These are phyloP conservation scores for Pachyuromys duprasi DNA, from an alignment of 2,797 vertebrate genomes.

Conservation along the genomic window DNA sequence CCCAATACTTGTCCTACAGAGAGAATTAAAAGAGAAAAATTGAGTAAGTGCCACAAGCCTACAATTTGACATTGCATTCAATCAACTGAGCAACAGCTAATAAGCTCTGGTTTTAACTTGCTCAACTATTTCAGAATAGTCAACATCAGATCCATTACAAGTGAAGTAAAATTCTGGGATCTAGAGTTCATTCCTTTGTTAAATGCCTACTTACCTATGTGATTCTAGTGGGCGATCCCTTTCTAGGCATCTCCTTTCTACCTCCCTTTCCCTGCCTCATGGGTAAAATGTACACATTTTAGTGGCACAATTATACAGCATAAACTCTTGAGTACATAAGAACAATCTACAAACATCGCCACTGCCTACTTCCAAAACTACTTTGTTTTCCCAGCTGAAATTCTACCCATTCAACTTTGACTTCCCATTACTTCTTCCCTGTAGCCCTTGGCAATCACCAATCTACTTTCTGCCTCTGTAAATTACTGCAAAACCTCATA, in stretches of 20 bases:
- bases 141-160: background rate
- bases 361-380: background rate
- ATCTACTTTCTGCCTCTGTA: slow-evolving; percentile 2
- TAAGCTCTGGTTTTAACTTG: slow-evolving; percentile 26
- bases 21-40: slow-evolving; percentile 13
- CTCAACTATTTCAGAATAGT: background rate
- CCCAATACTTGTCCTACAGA: slow-evolving; percentile 94
- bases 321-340: background rate
- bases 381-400: background rate
- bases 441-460: background rate
- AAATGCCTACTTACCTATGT: background rate
- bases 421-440: background rate
- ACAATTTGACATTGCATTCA: background rate
- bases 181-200: background rate
- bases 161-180: background rate
- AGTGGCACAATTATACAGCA: background rate
- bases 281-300: background rate
- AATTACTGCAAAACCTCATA: background rate
- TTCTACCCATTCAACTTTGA: background rate
- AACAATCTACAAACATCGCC: background rate
- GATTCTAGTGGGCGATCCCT: background rate
- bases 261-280: background rate
- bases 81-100: background rate
- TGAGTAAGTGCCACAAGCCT: slow-evolving; percentile 31
- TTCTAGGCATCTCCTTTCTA: background rate